Evolutionary conservation across 2,113 vertebrate species (phyloP), one percentile per base, ranked within the genome.

Genomic region (Trochalopteron elliotii): DNA sequence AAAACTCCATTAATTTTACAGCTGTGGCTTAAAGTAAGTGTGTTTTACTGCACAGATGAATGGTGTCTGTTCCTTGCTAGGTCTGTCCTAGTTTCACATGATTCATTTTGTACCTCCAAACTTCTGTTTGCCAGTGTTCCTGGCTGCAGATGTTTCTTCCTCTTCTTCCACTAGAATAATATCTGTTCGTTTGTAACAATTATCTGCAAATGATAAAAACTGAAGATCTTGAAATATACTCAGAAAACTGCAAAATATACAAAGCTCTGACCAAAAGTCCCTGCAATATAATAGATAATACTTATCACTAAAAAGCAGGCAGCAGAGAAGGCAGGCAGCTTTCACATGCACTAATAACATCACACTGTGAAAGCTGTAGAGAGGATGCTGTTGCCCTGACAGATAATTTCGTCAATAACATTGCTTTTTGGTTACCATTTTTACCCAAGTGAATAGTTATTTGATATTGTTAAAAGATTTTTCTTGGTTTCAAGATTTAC

Each of bases 261-360:
- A 71, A 52, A 22, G 4, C 22, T 81, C 60, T 88, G 74, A 79
- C 88, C 50, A 89, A 83, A 96, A 90, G 71, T 50, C 55, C 52
- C 68, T 90, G 90, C 53, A 93, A 86, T 91, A 70, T 68, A 90
- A 86, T 52, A 95, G 90, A 91, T 95, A 96, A 90, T 44, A 95
- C 71, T 96, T 95, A 96, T 96, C 93, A 76, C 87, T 89, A 63
- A 90, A 93, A 95, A 81, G 50, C 95, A 96, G 95, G 39, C 70
- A 89, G 70, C 56, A 65, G 72, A 96, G 85, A 77, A 95, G 74
- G 49, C 89, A 96, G 77, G 52, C 64, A 87, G 87, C 63, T 91
- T 83, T 78, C 84, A 64, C 52, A 44, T 30, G 37, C 40, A 22
- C 84, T 78, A 95, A 65, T 75, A 91, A 39, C 49, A 89, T 84